Conservation (phyloP, 2,888 invertebrate species). For the Xylota segnis region DNA sequence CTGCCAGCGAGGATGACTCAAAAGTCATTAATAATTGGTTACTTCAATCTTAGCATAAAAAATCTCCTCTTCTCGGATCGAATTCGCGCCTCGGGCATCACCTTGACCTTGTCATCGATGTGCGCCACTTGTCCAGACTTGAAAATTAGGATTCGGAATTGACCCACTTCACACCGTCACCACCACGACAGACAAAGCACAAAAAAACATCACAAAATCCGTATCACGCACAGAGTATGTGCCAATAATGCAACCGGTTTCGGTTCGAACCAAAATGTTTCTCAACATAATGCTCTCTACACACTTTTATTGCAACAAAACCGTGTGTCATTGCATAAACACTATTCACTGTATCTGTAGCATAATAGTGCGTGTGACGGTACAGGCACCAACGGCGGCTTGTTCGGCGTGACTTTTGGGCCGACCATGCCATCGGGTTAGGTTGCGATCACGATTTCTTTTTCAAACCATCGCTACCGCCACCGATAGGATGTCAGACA, state of each 20-base stretch:
- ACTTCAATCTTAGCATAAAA: background rate
- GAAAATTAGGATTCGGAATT: conserved; percentile 35
- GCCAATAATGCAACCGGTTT: conserved; percentile 24
- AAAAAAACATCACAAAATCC: background rate
- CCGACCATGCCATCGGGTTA: background rate
- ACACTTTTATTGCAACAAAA: conserved; percentile 39
- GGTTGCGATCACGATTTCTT: conserved; percentile 17
- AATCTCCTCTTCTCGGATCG: background rate
- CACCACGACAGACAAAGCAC: background rate
- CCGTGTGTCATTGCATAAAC: conserved; percentile 48
- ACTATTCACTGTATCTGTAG: background rate
- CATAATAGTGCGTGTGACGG: background rate
- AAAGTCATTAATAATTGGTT: background rate
- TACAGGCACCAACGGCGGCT: background rate
- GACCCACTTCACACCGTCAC: conserved; percentile 32
- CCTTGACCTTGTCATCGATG: conserved; percentile 45
- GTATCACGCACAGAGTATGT: background rate
- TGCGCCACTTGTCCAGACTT: conserved; percentile 6
- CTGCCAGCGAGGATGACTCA: background rate
- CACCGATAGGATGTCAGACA: conserved; percentile 12
- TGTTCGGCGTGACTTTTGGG: conserved; percentile 8
- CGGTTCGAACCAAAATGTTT: conserved; percentile 7
- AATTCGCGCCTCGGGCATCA: conserved; percentile 20
- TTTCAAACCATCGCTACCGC: background rate
- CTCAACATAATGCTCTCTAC: conserved; percentile 11